phyloP scores from a whole-genome alignment of 1,140 invertebrate species.

The Rhynchophorus ferrugineus region DNA sequence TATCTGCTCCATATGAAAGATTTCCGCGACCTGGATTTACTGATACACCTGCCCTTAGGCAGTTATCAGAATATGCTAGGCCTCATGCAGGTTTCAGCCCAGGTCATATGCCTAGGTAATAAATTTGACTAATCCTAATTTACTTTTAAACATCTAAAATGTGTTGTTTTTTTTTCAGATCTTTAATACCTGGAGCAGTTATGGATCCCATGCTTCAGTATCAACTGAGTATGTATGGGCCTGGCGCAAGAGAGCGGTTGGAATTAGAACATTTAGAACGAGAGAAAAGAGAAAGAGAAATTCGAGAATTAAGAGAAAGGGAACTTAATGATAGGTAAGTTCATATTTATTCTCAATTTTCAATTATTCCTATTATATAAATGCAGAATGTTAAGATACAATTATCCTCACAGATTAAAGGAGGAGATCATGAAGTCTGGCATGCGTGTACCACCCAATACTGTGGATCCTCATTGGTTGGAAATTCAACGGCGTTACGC shows the following conservation, averaged over 20 bases:
- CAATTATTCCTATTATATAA: background rate
- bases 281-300: slow-evolving; percentile 76
- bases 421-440: slow-evolving; percentile 70
- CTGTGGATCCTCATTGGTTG: slow-evolving; percentile 84
- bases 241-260: slow-evolving; percentile 65
- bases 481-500: slow-evolving; percentile 49
- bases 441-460: slow-evolving; percentile 47
- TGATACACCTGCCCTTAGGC: slow-evolving; percentile 86
- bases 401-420: slow-evolving; percentile 46
- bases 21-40: slow-evolving; percentile 58
- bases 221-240: slow-evolving; percentile 64
- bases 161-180: slow-evolving; percentile 11
- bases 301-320: slow-evolving; percentile 75
- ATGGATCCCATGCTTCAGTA: slow-evolving; percentile 71
- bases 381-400: background rate
- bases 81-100: slow-evolving; percentile 81
- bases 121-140: slow-evolving; percentile 3
- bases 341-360: too few species aligned
- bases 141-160: slow-evolving; percentile 28
- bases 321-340: slow-evolving; percentile 64
- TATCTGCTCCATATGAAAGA: slow-evolving; percentile 71
- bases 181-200: slow-evolving; percentile 52
- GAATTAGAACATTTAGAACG: slow-evolving; percentile 76
- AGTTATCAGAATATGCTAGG: slow-evolving; percentile 81
- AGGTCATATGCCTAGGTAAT: slow-evolving; percentile 37